Percentiles rank a stretch among this genome's conserved stretches.
Evolutionary conservation across 2,113 vertebrate species (phyloP).

Genomic region (Scophthalmus maximus): DNA sequence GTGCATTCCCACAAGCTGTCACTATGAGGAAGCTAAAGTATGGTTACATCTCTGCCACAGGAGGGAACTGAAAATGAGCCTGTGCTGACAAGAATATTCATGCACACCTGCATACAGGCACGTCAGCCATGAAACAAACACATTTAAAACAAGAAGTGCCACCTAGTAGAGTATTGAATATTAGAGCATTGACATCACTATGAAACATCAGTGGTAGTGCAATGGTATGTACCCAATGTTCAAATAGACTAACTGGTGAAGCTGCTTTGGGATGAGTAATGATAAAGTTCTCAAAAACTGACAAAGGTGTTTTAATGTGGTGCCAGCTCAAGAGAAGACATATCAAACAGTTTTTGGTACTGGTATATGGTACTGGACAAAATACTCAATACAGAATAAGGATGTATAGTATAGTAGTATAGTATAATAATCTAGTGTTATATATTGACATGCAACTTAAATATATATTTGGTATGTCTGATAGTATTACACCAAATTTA

Average conservation of each 20-base stretch:
- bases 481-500: too few relatives aligned
- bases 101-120: constrained; percentile 19
- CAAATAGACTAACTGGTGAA: background rate
- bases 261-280: background rate
- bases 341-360: too few relatives aligned
- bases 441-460: too few relatives aligned
- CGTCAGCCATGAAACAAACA: background rate
- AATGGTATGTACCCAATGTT: constrained; percentile 8
- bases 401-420: too few relatives aligned
- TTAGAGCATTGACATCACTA: background rate
- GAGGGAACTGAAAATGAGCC: constrained; percentile 66
- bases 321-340: constrained; percentile 13
- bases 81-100: constrained; percentile 49
- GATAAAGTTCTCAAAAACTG: constrained; percentile 19
- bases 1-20: constrained; percentile 76
- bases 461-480: too few relatives aligned
- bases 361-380: too few relatives aligned
- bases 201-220: constrained; percentile 16
- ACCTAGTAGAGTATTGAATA: background rate
- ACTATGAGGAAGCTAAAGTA: constrained; percentile 57
- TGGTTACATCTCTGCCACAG: constrained; percentile 46
- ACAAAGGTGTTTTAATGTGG: constrained; percentile 44
- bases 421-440: too few relatives aligned
- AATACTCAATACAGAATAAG: too few relatives aligned
- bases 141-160: constrained; percentile 21